phyloP scores from a whole-genome alignment of 2,888 invertebrate species.

The Notodonta dromedarius region DNA sequence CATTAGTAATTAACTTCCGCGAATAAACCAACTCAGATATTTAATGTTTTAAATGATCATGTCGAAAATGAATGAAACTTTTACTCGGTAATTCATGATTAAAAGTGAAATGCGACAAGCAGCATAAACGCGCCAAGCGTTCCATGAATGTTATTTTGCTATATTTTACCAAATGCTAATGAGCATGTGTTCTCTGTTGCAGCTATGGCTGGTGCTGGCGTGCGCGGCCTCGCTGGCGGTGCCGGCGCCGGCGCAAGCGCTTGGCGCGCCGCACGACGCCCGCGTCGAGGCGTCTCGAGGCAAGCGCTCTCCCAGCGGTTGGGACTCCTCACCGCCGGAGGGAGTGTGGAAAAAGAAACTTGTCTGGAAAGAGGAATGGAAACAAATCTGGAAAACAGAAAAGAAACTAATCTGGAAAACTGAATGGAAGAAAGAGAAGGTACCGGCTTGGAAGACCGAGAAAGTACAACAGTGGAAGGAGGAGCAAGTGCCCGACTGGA shows the following conservation, averaged over 20 bases:
- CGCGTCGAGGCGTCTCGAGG: conserved; percentile 76
- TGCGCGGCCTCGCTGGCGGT: conserved; percentile 78
- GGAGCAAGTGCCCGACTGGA: conserved; percentile 89
- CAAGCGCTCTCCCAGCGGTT: conserved; percentile 82
- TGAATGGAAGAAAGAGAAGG: conserved; percentile 90
- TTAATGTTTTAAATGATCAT: neutral
- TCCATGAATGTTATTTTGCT: neutral
- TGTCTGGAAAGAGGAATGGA: conserved; percentile 93
- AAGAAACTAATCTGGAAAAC: conserved; percentile 90
- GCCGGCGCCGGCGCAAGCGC: conserved; percentile 63
- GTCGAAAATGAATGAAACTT: conserved; percentile 1
- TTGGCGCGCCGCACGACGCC: conserved; percentile 55
- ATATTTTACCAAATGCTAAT: neutral
- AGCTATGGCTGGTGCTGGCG: conserved; percentile 85
- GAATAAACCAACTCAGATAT: neutral
- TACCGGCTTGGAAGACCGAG: conserved; percentile 91
- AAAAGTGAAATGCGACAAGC: neutral
- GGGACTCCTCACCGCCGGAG: conserved; percentile 83
- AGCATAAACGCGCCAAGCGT: neutral
- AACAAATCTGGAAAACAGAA: conserved; percentile 89
- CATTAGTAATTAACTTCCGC: neutral
- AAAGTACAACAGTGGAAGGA: conserved; percentile 92
- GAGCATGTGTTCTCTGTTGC: conserved; percentile 52
- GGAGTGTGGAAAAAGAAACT: conserved; percentile 93
- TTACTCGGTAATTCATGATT: neutral